These are phyloP conservation scores for Machimus atricapillus DNA, from an alignment of 2,888 invertebrate genomes.

Conservation along the genomic window DNA sequence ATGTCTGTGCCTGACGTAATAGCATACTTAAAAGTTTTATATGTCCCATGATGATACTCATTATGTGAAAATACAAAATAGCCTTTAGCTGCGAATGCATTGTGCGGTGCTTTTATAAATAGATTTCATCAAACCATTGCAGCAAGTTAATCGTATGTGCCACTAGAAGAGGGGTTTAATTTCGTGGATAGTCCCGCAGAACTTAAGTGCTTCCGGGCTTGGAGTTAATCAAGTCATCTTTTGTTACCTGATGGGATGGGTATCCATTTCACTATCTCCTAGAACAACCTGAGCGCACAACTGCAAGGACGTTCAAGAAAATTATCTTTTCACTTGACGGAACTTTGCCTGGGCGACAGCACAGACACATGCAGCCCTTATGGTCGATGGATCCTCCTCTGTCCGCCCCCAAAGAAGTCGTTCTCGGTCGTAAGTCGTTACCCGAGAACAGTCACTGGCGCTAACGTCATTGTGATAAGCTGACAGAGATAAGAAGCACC, in stretches of 20 bases:
- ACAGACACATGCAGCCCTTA: background rate
- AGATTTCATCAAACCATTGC: background rate
- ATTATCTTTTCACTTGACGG: slow-evolving; percentile 9
- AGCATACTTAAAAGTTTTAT: background rate
- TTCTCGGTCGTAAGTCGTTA: background rate
- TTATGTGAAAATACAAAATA: background rate
- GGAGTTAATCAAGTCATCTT: background rate
- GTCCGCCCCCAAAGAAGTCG: background rate
- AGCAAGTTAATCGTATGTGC: background rate
- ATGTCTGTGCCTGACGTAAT: background rate
- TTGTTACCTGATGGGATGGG: background rate
- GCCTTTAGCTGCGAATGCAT: background rate
- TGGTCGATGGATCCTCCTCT: background rate
- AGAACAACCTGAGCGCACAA: background rate
- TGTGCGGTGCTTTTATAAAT: background rate
- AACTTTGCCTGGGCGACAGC: background rate
- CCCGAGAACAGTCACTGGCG: background rate
- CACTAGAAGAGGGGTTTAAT: background rate
- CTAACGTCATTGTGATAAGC: background rate
- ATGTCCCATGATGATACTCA: background rate
- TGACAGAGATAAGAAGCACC: background rate
- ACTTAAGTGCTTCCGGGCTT: background rate
- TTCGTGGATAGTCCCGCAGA: background rate
- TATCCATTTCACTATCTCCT: background rate
- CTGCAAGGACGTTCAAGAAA: background rate